Base-by-base conservation (phyloP, 2,113 vertebrate species). In the Stegostoma tigrinum region DNA sequence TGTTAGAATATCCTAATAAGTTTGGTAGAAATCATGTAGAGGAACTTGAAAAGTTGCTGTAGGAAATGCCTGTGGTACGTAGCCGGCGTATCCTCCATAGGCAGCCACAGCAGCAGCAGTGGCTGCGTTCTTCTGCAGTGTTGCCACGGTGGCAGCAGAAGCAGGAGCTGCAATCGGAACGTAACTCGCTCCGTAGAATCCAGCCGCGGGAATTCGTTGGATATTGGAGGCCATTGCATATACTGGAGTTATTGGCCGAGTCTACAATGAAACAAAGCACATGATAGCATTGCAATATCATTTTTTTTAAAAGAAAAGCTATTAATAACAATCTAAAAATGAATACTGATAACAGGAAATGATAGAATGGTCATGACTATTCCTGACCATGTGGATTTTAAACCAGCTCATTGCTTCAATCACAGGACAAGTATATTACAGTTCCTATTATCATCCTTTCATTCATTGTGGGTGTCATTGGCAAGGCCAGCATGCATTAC, bases 11-110 rank as follows among this genome's bases (percentile, higher is more conserved):
- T 72, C 97, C 98, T 97, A 99, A 97, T 99, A 99, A 8, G 98
- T 99, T 97, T 98, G 99, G 97, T 99, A 99, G 97, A 99, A 96
- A 0, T 99, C 99, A 0, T 99, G 99, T 95, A 99, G 98, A 95
- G 99, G 99, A 95, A 99, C 98, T 97, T 99, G 99, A 96, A 99
- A 98, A 95, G 99, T 96, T 0, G 98, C 97, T 0, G 98, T 96
- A 0, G 99, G 99, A 96, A 99, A 99, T 8, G 98, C 98, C 27
- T 99, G 99, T 48, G 99, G 99, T 96, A 99, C 97, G 80, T 99
- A 99, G 96, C 98, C 97, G 0, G 98, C 96, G 80, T 98, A 98
- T 23, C 95, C 83, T 86, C 95, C 95, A 0, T 98, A 98, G 0
- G 99, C 98, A 0, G 99, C 98, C 0, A 99, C 99, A 0, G 98